These are phyloP conservation scores for Sebastes minor DNA, from an alignment of 2,797 vertebrate genomes.

Conservation along the genomic window DNA sequence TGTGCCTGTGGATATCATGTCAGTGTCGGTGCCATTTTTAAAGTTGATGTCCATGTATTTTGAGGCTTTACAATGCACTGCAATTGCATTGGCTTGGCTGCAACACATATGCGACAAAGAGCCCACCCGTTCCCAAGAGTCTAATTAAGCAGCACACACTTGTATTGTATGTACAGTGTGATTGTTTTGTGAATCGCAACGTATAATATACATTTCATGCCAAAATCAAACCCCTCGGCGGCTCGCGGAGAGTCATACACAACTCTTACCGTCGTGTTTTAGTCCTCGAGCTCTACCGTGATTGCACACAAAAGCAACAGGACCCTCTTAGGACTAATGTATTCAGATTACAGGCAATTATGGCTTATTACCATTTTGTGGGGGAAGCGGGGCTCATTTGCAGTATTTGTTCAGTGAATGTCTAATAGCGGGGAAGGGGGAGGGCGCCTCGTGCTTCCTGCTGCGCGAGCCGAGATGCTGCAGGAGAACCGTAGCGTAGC, in stretches of 20 bases:
- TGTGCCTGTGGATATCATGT: background rate
- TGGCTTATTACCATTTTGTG: constrained; percentile 69
- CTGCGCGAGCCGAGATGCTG: constrained; percentile 59
- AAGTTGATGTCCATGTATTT: background rate
- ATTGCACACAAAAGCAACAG: constrained; percentile 70
- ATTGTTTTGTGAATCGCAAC: background rate
- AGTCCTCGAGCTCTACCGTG: constrained; percentile 37
- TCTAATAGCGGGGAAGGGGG: constrained; percentile 55
- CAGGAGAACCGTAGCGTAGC: constrained; percentile 62
- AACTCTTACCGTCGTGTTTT: constrained; percentile 30
- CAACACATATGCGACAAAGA: background rate
- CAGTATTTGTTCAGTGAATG: constrained; percentile 64
- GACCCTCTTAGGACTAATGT: constrained; percentile 69
- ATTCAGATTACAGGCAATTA: constrained; percentile 77
- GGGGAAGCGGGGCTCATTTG: constrained; percentile 64
- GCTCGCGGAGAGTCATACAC: background rate
- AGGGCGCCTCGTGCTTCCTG: constrained; percentile 61
- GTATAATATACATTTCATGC: constrained; percentile 6
- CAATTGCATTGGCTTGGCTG: background rate
- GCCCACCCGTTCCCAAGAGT: background rate
- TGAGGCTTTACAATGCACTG: background rate
- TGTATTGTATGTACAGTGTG: background rate
- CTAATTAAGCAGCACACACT: background rate
- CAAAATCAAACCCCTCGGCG: background rate
- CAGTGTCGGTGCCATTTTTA: background rate